Evolutionary conservation across 2,888 invertebrate species (phyloP), one percentile per base, ranked within the genome.

Genomic region (Euphydryas editha): DNA sequence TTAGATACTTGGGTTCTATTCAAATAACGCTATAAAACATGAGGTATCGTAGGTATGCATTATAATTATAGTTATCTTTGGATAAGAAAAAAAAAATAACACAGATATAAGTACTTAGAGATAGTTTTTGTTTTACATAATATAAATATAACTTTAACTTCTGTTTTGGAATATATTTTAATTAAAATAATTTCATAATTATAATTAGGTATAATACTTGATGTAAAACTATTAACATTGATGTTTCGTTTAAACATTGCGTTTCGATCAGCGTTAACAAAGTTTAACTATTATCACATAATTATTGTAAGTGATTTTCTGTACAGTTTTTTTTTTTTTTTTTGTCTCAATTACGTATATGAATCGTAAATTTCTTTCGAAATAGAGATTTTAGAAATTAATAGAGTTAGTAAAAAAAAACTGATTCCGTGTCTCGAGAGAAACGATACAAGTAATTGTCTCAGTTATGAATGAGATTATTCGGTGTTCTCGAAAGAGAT

Each of bases 161-260:
- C 10, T 57, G 47, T 15, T 39, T 62, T 39, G 5, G 21, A 62
- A 62, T 57, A 54, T 39, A 49, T 24, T 57, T 42, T 7, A 24
- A 39, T 57, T 57, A 37, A 37, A 18, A 56, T 56, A 17, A 63
- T 59, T 59, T 37, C 56, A 36, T 64, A 64, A 64, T 64, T 67
- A 64, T 20, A 42, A 59, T 59, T 17, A n/a, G n/a, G n/a, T n/a
- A 57, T 64, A 56, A 15, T 20, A 11, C 42, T 24, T 39, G 56
- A 57, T 57, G 56, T 62, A 56, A 47, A 47, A 15, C 44, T 57
- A 56, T 56, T 56, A 46, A 47, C 37, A 47, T 56, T 49, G 20
- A 56, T 60, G n/a, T 11, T 54, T 51, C 51, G 15, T 51, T 3
- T 5, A 15, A 15, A 21, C 24, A 51, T 15, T 24, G 49, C 18